Base-by-base conservation (phyloP, 2,113 vertebrate species). In the Petroica traversi region DNA sequence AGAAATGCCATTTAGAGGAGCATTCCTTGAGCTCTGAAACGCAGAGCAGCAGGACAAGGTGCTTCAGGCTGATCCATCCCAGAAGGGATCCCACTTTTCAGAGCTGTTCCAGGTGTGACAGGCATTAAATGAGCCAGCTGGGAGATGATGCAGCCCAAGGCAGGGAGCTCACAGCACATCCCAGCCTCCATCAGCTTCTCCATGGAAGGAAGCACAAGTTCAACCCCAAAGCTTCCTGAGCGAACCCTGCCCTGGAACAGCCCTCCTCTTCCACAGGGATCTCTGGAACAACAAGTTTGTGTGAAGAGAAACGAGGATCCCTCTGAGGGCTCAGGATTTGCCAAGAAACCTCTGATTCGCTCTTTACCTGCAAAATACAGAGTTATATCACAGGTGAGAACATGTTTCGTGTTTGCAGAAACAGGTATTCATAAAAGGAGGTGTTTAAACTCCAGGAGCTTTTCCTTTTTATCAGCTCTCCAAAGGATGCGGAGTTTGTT, bases 231-330 rank as follows among this genome's bases (percentile, higher is more conserved):
- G n/a, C n/a, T 87, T 13, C 5, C 8, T 12, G 5, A 1, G 73
- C 59, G 52, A 77, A 28, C 14, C 0, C 34, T 4, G 34, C 33
- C 4, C 64, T 14, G 31, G 43, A 43, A 61, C 36, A 43, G 62
- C 29, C 0, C 0, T 6, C 2, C 14, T 76, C 51, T 25, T 87
- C 28, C 5, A 0, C n/a, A 28, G 66, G 0, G 5, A 22, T 45
- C 31, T 69, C 54, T 78, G 63, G 46, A 75, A 77, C 49, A 77
- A 46, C 1, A 1, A 24, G 1, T 40, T 36, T n/a, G 11, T 19
- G 51, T 31, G 41, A n/a, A 57, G 49, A 48, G 54, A 72, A 82
- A 61, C 0, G 0, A 59, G 74, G 38, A 49, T 28, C 29, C 9
- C 38, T 79, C 85, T 38, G 45, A 73, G 33, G 33, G 46, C 36